A percentile compares a stretch with the other conserved stretches of the same genome.
Conservation (phyloP, 2,888 invertebrate genomes). For the Drosophila robusta region DNA sequence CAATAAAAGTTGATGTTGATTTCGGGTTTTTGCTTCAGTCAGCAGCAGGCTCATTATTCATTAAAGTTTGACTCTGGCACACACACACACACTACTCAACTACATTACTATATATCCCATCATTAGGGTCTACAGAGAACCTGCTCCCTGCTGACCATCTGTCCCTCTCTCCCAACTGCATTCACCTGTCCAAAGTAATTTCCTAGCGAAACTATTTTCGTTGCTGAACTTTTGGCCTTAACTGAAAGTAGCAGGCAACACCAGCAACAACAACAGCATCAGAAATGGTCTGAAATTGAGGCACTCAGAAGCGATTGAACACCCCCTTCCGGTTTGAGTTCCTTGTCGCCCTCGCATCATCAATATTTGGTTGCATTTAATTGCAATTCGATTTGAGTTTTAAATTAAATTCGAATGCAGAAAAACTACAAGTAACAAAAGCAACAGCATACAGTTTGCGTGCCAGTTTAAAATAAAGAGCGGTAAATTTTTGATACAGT, state of each 20-base stretch:
- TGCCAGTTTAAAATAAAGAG: neutral
- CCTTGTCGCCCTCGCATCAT: neutral
- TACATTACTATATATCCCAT: slow-evolving; percentile 11
- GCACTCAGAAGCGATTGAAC: slow-evolving; percentile 8
- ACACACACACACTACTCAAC: slow-evolving; percentile 11
- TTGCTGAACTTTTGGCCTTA: slow-evolving; percentile 55
- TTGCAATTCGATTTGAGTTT: slow-evolving; percentile 56
- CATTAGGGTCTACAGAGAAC: slow-evolving; percentile 25
- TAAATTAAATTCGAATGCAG: slow-evolving; percentile 27
- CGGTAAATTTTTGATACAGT: no score
- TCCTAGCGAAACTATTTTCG: slow-evolving; percentile 64
- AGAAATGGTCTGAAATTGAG: neutral
- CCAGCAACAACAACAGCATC: slow-evolving; percentile 13
- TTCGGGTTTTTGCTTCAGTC: neutral
- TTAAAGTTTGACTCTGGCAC: slow-evolving; percentile 47
- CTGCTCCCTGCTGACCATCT: neutral
- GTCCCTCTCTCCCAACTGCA: neutral
- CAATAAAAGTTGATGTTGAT: slow-evolving; percentile 20
- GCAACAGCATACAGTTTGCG: neutral
- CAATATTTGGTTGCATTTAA: slow-evolving; percentile 49
- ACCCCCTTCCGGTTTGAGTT: neutral
- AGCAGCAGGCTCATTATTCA: slow-evolving; percentile 51
- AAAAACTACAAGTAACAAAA: neutral
- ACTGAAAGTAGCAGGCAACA: slow-evolving; percentile 9
- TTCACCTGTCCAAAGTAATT: slow-evolving; percentile 44